phyloP scores from a whole-genome alignment of 2,797 vertebrate genomes.

The Erethizon dorsatum region DNA sequence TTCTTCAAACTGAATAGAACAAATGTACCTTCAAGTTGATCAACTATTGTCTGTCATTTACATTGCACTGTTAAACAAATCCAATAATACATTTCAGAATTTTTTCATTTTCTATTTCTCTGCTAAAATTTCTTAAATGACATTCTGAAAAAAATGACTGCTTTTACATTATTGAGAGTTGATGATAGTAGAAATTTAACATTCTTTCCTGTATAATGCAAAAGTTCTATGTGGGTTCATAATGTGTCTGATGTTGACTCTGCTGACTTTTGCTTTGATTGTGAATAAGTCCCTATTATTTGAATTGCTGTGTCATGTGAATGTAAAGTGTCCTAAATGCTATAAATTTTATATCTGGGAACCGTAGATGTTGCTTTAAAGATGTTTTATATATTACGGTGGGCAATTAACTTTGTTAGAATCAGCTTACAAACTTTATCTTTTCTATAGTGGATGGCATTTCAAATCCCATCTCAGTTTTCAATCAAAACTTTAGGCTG shows the following conservation, averaged over 20 bases:
- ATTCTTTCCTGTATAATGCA: neutral
- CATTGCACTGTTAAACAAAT: neutral
- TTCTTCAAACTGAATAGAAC: neutral
- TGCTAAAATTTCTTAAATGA: neutral
- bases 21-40: neutral
- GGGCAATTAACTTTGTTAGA: neutral
- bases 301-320: neutral
- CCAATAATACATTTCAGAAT: neutral
- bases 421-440: neutral
- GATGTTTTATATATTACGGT: neutral
- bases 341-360: neutral
- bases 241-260: neutral
- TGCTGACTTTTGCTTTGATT: neutral
- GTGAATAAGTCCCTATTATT: neutral
- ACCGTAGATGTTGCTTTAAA: neutral
- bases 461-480: neutral
- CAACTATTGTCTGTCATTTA: neutral
- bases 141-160: neutral
- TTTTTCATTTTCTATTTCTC: neutral
- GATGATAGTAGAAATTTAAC: neutral
- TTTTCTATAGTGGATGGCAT: neutral
- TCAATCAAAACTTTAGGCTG: neutral
- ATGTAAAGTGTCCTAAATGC: neutral
- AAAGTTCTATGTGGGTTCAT: neutral
- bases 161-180: neutral